Conservation (phyloP, 2,113 vertebrate species). For the Turnix velox region DNA sequence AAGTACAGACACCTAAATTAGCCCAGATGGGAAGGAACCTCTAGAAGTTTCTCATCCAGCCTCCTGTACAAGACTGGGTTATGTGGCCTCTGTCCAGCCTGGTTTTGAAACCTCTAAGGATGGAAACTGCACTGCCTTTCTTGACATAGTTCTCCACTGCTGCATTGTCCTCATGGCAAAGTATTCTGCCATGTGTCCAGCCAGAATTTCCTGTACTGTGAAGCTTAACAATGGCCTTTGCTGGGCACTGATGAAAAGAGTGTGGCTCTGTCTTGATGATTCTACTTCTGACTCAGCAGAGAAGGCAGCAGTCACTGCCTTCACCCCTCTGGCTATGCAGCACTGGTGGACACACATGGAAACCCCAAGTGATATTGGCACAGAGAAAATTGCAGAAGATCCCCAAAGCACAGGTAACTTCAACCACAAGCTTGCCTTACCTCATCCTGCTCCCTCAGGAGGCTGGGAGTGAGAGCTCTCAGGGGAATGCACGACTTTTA, state of each 20-base stretch:
- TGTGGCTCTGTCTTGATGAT: background rate
- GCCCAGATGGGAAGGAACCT: background rate
- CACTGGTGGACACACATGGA: background rate
- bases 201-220: background rate
- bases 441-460: background rate
- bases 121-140: background rate
- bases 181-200: background rate
- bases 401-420: background rate
- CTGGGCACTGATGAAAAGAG: background rate
- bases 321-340: background rate
- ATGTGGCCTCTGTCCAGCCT: background rate
- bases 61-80: background rate
- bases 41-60: background rate
- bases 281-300: background rate
- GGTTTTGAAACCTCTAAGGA: background rate
- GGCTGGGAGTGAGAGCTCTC: too few species aligned
- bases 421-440: background rate
- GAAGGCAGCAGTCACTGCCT: background rate
- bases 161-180: background rate
- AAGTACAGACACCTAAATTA: background rate
- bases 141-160: background rate
- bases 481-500: background rate
- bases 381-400: background rate
- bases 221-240: background rate
- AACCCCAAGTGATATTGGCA: too few species aligned